Conservation (phyloP, 2,797 vertebrate species). For the Chromis chromis region DNA sequence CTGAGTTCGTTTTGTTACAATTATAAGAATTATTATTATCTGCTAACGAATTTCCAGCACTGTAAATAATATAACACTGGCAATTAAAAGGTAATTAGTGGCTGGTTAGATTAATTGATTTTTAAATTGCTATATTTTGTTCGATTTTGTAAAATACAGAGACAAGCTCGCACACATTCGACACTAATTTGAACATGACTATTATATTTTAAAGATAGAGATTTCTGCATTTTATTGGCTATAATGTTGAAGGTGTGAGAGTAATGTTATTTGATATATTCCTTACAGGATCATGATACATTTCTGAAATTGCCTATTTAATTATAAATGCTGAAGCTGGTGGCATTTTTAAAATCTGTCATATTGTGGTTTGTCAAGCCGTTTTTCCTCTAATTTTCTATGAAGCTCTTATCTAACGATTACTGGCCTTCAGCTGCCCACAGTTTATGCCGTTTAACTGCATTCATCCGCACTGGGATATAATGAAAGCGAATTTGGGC, state of each 20-base stretch:
- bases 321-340: neutral
- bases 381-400: neutral
- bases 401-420: constrained; percentile 20
- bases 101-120: neutral
- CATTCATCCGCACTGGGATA: neutral
- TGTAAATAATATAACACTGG: neutral
- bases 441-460: constrained; percentile 2
- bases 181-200: neutral
- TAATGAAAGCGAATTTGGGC: neutral
- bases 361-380: constrained; percentile 4
- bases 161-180: neutral
- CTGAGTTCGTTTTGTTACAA: too few relatives aligned
- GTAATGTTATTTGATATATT: neutral
- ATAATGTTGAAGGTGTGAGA: neutral
- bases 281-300: neutral
- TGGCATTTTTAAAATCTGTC: neutral
- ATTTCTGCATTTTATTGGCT: too few relatives aligned
- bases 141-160: neutral
- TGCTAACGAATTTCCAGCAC: neutral
- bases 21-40: neutral
- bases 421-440: constrained; percentile 21
- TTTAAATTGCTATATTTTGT: neutral
- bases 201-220: neutral
- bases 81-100: neutral
- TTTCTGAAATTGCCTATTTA: neutral